Evolutionary conservation across 2,797 vertebrate species (phyloP), one percentile per base, ranked within the genome.

Genomic region (Lepidocolaptes lacrymiger): DNA sequence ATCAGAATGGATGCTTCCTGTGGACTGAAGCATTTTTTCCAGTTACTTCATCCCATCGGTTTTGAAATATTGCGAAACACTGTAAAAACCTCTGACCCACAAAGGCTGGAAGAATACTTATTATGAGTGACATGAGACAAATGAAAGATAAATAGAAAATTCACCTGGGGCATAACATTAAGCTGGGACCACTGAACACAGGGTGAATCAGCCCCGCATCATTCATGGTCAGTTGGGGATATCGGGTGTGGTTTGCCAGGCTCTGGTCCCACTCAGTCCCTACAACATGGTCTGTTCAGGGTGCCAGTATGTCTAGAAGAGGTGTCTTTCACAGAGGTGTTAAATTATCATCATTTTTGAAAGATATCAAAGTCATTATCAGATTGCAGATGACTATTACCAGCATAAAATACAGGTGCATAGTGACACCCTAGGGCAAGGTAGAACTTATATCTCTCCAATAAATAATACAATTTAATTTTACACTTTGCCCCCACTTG

Each of bases 391-490:
- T 73, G 23, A 58, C 51, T 90, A 30, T 68, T 77, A 63, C 9
- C 72, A 91, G 68, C 54, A 48, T 36, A 61, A 3, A 79, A 36
- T 10, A 85, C 43, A 93, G 46, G 26, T 56, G 18, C 18, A 66
- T 84, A 93, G 94, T 81, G 90, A 94, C 21, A 79, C 91, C 90
- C 90, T 86, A 55, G 58, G 56, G 87, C 72, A 85, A 89, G 55
- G 56, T 4, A 83, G 74, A 83, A 69, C 12, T 49, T 61, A 18
- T n/a, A 28, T 89, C 32, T 71, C 51, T 79, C 37, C 83, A 89
- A 63, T 91, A 97, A 95, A 92, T 84, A 66, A 84, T 69, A 49
- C 74, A 82, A 63, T 91, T 96, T 68, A 56, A 85, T 92, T 90
- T 83, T 77, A 82, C 43, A 83, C 37, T 5, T 52, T 87, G 7